These are phyloP conservation scores for Coracias cyanogaster DNA, from an alignment of 2,797 vertebrate species.

Conservation along the genomic window DNA sequence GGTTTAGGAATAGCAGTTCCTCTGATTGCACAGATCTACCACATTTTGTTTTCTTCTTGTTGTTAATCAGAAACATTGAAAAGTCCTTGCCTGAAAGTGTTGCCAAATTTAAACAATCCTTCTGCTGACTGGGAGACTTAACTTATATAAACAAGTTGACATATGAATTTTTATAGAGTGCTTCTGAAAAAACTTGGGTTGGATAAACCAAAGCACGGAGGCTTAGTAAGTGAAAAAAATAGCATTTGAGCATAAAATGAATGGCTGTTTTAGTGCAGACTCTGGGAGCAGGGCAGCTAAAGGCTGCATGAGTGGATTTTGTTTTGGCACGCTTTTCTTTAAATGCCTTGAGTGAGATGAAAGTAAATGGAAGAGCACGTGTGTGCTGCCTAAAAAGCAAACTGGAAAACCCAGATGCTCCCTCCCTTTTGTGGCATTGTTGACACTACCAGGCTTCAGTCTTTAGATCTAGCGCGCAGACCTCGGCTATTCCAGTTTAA, in stretches of 20 bases:
- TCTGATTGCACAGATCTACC: constrained; percentile 16
- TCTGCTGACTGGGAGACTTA: neutral
- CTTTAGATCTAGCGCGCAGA: neutral
- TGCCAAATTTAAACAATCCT: constrained; percentile 31
- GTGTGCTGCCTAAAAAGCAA: neutral
- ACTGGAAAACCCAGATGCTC: neutral
- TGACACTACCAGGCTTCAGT: neutral
- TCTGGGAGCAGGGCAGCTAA: neutral
- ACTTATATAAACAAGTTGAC: constrained; percentile 12
- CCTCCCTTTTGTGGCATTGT: neutral
- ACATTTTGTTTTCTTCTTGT: constrained; percentile 34
- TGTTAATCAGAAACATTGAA: constrained; percentile 8
- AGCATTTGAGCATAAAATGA: neutral
- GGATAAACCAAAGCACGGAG: neutral
- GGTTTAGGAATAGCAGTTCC: neutral
- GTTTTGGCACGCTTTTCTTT: neutral
- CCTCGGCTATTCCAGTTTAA: neutral
- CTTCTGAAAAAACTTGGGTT: neutral
- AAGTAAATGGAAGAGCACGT: neutral
- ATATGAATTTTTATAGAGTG: neutral
- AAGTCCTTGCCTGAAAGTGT: neutral
- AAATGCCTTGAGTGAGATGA: neutral
- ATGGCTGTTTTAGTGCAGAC: neutral
- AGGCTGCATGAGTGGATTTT: neutral
- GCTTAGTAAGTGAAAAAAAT: neutral